Conservation (phyloP, 1,140 invertebrate species). For the Fopius arisanus region DNA sequence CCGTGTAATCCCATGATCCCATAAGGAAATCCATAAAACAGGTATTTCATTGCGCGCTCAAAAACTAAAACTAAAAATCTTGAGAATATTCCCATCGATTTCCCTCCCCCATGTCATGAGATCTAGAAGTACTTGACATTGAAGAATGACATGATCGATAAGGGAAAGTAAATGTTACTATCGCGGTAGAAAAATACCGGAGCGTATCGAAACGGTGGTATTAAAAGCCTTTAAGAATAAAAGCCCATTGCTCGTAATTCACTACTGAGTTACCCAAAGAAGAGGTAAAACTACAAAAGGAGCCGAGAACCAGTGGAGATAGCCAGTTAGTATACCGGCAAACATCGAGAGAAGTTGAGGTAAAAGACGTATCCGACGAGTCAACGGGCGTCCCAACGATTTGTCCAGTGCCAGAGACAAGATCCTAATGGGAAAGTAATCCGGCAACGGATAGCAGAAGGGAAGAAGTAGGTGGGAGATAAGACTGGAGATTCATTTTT, state of each 20-base stretch:
- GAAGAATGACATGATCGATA: conserved; percentile 11
- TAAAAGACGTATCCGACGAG: conserved; percentile 14
- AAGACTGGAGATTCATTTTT: conserved; percentile 13
- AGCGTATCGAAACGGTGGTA: not conserved
- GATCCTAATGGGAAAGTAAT: conserved; percentile 55
- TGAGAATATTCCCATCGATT: not conserved
- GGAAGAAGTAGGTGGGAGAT: conserved; percentile 9
- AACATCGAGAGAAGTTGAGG: not conserved
- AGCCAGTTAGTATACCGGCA: not conserved
- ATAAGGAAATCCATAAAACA: not conserved
- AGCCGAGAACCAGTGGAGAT: conserved; percentile 14
- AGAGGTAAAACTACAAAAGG: conserved; percentile 3
- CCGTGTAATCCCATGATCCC: no score
- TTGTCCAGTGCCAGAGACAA: conserved; percentile 49
- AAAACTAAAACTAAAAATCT: not conserved
- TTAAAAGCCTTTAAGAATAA: not conserved
- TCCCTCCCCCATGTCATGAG: not conserved
- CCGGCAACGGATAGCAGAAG: conserved; percentile 26
- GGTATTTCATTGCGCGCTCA: not conserved
- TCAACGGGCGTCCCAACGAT: conserved; percentile 39
- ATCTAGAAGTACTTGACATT: conserved; percentile 1
- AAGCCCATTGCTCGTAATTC: conserved; percentile 21
- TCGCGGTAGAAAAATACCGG: not conserved
- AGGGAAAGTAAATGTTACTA: not conserved
- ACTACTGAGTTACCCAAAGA: not conserved